A percentile compares a stretch with the other conserved stretches of the same genome.
Conservation (phyloP, 2,888 invertebrate genomes). For the Drosophila nr. perissopoda region DNA sequence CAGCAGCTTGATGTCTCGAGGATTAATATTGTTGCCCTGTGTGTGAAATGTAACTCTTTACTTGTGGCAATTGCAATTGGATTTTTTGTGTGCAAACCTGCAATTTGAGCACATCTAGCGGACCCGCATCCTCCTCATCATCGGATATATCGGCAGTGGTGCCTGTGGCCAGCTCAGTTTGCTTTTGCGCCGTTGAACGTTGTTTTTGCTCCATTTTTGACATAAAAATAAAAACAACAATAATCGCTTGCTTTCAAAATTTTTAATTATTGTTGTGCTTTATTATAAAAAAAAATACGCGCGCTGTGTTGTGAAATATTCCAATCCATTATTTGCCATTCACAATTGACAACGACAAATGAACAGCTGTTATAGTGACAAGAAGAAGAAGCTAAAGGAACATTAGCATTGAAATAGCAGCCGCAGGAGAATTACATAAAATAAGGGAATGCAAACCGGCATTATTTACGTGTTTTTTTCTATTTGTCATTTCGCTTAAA, state of each 20-base stretch:
- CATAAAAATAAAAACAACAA: not conserved
- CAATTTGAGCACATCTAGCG: conserved; percentile 89
- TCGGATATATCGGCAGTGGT: conserved; percentile 86
- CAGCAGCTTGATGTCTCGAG: conserved; percentile 96
- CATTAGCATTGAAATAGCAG: conserved; percentile 18
- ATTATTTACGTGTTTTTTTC: conserved; percentile 37
- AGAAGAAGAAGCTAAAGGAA: conserved; percentile 23
- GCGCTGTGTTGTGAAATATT: conserved; percentile 56
- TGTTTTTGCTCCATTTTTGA: conserved; percentile 52
- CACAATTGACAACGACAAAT: conserved; percentile 11
- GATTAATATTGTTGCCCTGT: conserved; percentile 95
- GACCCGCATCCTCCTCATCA: conserved; percentile 89
- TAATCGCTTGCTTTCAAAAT: conserved; percentile 13
- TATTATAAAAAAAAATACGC: conserved; percentile 45
- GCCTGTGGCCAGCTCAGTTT: conserved; percentile 84
- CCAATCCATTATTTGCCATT: conserved; percentile 28
- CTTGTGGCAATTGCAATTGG: not conserved
- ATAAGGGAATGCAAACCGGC: conserved; percentile 45
- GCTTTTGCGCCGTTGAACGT: conserved; percentile 42
- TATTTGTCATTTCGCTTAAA: conserved; percentile 9
- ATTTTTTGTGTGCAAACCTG: conserved; percentile 87
- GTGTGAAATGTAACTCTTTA: not conserved
- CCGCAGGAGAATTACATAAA: conserved; percentile 67
- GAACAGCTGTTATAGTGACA: not conserved
- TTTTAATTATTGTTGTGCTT: conserved; percentile 14